These are phyloP conservation scores for Sterrhoptilus dennistouni DNA, from an alignment of 2,113 vertebrate genomes.

Conservation along the genomic window DNA sequence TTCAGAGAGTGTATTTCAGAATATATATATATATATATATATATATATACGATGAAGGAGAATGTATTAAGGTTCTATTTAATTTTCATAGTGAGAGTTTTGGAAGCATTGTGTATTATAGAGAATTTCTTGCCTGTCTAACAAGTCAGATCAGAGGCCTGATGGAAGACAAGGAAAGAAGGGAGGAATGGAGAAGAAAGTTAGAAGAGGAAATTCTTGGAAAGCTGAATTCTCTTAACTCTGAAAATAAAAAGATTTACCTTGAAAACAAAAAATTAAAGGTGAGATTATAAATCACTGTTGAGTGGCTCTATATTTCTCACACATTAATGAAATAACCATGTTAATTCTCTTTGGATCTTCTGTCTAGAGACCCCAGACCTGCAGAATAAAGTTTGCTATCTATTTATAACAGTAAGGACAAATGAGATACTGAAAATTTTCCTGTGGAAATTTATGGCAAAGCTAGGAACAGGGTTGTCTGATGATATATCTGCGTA, in stretches of 20 bases:
- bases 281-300: constrained; percentile 64
- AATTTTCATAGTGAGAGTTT: background rate
- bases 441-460: background rate
- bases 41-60: background rate
- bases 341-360: background rate
- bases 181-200: constrained; percentile 62
- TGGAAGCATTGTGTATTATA: background rate
- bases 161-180: constrained; percentile 72
- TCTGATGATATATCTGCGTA: background rate
- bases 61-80: background rate
- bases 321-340: background rate
- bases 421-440: background rate
- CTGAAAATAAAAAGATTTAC: constrained; percentile 75
- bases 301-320: background rate
- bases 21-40: background rate
- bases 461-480: background rate
- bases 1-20: background rate
- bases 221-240: constrained; percentile 71
- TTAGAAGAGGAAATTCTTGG: constrained; percentile 71
- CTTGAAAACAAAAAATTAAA: constrained; percentile 80
- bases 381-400: background rate
- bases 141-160: constrained; percentile 79
- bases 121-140: background rate
- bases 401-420: background rate
- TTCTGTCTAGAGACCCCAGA: background rate